Evolutionary conservation across 1,140 invertebrate genomes (phyloP).

Genomic region (Lucilia sericata): DNA sequence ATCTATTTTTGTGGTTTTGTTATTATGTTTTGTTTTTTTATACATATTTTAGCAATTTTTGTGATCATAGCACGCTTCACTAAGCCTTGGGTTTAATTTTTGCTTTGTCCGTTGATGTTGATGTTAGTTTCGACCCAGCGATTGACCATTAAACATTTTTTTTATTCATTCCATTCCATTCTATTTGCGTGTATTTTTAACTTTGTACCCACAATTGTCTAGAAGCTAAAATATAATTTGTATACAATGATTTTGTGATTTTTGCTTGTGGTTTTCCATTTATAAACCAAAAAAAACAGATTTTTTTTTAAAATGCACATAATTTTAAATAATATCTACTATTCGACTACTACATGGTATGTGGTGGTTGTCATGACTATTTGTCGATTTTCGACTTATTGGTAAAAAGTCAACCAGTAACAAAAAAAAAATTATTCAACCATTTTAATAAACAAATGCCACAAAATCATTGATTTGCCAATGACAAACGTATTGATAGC

Average conservation of each 20-base stretch:
- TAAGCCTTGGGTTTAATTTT: conserved; percentile 21
- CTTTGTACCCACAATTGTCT: neutral
- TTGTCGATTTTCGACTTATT: neutral
- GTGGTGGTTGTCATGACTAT: conserved; percentile 5
- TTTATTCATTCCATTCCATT: neutral
- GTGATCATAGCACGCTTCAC: conserved; percentile 20
- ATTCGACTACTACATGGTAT: neutral
- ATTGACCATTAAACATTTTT: neutral
- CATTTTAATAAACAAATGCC: neutral
- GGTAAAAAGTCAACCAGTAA: too few species aligned
- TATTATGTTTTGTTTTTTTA: neutral
- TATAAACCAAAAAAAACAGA: neutral
- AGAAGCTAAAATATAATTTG: conserved; percentile 8
- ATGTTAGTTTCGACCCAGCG: neutral
- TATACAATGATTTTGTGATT: conserved; percentile 26
- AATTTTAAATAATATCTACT: conserved; percentile 11
- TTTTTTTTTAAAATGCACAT: conserved; percentile 13
- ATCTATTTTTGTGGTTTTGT: conserved; percentile 1
- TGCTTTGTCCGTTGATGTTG: neutral
- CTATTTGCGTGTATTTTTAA: conserved; percentile 1
- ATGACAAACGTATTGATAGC: neutral
- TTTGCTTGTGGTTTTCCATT: neutral
- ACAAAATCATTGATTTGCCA: neutral
- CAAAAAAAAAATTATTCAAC: neutral
- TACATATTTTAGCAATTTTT: neutral